Evolutionary conservation across 2,888 invertebrate species (phyloP).

Genomic region (Netelia inedita): DNA sequence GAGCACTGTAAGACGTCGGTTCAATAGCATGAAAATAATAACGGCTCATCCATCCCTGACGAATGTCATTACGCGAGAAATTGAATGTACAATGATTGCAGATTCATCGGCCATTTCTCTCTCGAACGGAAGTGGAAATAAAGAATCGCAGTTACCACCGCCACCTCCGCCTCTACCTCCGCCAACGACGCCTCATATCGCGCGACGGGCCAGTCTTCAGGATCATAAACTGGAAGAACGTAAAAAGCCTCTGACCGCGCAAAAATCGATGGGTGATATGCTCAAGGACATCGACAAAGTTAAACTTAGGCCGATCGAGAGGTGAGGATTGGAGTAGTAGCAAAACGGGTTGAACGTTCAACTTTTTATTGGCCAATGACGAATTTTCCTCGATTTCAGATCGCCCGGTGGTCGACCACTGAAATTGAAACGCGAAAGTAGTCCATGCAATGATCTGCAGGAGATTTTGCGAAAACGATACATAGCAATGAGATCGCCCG

Average conservation of each 20-base stretch:
- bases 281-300: constrained; percentile 82
- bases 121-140: constrained; percentile 70
- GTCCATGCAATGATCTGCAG: constrained; percentile 83
- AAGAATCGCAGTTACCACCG: constrained; percentile 70
- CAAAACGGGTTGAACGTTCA: not conserved
- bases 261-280: constrained; percentile 82
- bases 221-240: constrained; percentile 81
- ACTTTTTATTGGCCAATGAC: not conserved
- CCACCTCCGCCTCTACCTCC: constrained; percentile 81
- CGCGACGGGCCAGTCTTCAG: constrained; percentile 83
- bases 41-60: not conserved
- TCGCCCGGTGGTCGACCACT: constrained; percentile 82
- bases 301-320: constrained; percentile 80
- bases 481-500: constrained; percentile 80
- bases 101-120: constrained; percentile 76
- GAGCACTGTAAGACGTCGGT: constrained; percentile 75
- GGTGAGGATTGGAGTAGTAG: constrained; percentile 72
- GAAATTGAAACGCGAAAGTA: constrained; percentile 80
- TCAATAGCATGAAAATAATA: not conserved
- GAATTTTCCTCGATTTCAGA: constrained; percentile 71
- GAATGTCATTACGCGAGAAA: not conserved
- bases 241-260: constrained; percentile 78
- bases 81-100: constrained; percentile 39
- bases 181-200: constrained; percentile 83
- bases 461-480: constrained; percentile 83